Base-by-base conservation (phyloP, 2,113 vertebrate species). In the Cyanocitta stelleri region DNA sequence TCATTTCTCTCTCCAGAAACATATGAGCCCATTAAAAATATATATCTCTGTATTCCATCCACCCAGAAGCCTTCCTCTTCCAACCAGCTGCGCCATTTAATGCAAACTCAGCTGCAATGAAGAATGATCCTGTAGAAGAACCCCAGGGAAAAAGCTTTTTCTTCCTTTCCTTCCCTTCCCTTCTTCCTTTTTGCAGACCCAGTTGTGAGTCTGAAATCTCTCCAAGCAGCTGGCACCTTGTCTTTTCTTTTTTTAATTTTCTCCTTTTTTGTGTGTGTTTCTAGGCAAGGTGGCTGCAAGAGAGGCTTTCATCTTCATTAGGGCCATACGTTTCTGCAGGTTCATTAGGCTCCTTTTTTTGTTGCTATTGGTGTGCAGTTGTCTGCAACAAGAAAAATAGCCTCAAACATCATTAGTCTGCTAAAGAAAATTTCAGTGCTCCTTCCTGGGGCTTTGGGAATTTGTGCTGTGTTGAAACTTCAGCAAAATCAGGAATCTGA, bases 261-360 rank as follows among this genome's bases (percentile, higher is more conserved):
- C 33, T 82, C 39, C 49, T 27, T 91, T 77, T 78, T 41, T 71
- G 20, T 63, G 23, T 39, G 43, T 75, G 76, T 95, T 94, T 92
- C 52, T 82, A 95, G 87, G 96, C 91, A 96, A 95, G 81, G 85
- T 95, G 89, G 84, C 61, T 87, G 56, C 62, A 88, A 92, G 91
- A 95, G 83, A 93, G 89, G 89, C 86, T 97, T 97, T 97, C 96
- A 97, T 97, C 97, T 96, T 96, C 95, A 97, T 97, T 97, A 97
- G 52, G 90, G 89, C 96, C 90, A 87, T 95, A 97, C 87, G 4
- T 89, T 97, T 96, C 95, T 93, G 94, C 95, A 93, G 95, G 94
- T 96, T 96, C 97, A 97, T 97, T 96, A 96, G 87, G 87, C 89
- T 94, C 79, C 69, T 85, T 95, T 84, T 92, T 93, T 89, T 91